Conservation (phyloP, 1,140 invertebrate genomes). For the Drosophila suzukii region DNA sequence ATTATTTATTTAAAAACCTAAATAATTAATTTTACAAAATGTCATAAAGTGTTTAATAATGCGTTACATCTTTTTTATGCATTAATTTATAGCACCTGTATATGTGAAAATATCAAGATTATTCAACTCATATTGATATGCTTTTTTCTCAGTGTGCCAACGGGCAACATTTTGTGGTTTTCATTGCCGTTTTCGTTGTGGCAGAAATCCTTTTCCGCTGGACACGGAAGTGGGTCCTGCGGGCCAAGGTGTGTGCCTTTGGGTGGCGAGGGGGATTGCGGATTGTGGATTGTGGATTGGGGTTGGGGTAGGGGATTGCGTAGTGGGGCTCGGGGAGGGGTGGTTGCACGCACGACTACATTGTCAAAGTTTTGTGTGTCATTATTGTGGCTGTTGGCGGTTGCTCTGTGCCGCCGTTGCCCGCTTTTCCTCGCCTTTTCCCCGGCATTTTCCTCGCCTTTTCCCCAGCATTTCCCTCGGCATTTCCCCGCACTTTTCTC, state of each 20-base stretch:
- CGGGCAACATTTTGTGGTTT: conserved; percentile 72
- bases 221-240: conserved; percentile 21
- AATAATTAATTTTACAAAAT: too few species aligned
- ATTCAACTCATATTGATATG: neutral
- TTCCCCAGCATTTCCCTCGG: neutral
- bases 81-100: too few species aligned
- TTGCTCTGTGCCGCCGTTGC: conserved; percentile 40
- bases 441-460: neutral
- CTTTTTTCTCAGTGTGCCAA: conserved; percentile 4
- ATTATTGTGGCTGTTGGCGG: conserved; percentile 78
- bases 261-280: neutral
- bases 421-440: neutral
- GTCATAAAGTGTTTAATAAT: too few species aligned
- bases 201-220: conserved; percentile 76
- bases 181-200: conserved; percentile 80
- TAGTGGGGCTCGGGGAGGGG: neutral
- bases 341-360: conserved; percentile 71
- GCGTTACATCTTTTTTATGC: too few species aligned
- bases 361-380: conserved; percentile 80
- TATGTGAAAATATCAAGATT: neutral
- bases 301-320: neutral
- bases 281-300: neutral
- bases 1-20: too few species aligned
- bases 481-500: neutral
- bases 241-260: neutral